These are phyloP conservation scores for Gyrodactylus bullatarudis DNA, from an alignment of 1,140 invertebrate genomes.

Conservation along the genomic window DNA sequence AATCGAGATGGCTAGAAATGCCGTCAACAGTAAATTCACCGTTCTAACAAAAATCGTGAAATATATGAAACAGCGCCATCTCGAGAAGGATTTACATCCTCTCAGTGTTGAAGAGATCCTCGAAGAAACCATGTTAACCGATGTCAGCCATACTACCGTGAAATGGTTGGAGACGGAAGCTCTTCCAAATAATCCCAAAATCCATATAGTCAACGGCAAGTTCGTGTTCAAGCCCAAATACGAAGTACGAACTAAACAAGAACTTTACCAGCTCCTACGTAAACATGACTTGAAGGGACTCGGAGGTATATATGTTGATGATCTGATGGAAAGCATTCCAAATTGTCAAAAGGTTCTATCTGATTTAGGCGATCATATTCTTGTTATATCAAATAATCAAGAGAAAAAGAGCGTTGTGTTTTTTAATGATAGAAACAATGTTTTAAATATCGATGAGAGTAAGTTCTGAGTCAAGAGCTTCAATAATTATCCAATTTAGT, in stretches of 20 bases:
- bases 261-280: background rate
- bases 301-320: background rate
- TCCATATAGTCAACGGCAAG: background rate
- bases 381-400: background rate
- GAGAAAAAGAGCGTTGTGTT: background rate
- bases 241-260: background rate
- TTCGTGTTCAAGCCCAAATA: conserved; percentile 4
- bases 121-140: background rate
- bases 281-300: background rate
- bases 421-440: background rate
- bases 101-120: background rate
- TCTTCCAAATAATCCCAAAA: conserved; percentile 5
- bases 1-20: background rate
- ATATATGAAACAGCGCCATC: background rate
- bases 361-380: background rate
- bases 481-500: too few relatives aligned
- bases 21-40: background rate
- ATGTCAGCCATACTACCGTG: background rate
- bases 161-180: conserved; percentile 1
- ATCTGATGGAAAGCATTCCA: background rate
- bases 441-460: background rate
- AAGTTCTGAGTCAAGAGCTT: too few relatives aligned
- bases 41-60: background rate
- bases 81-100: background rate
- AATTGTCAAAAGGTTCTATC: background rate